Evolutionary conservation across 1,140 invertebrate genomes (phyloP).

Genomic region (Dinoponera quadriceps): DNA sequence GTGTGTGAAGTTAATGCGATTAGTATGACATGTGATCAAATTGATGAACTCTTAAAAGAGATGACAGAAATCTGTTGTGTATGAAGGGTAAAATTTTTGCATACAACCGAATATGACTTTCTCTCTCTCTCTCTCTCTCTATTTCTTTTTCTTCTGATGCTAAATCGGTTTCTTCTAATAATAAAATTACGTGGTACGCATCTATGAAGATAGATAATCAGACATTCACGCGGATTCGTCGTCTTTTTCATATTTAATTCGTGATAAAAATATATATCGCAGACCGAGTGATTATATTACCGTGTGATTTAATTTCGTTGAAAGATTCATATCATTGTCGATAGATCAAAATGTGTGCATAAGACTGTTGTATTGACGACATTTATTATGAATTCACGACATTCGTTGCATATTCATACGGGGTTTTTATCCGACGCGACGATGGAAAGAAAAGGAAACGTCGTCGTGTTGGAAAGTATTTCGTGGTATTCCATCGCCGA

Average conservation of each 20-base stretch:
- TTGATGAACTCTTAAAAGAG: too few species aligned
- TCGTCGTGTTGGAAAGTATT: not conserved
- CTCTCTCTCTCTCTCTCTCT: too few species aligned
- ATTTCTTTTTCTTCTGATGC: too few species aligned
- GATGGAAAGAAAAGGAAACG: not conserved
- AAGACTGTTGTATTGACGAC: not conserved
- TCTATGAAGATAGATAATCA: not conserved
- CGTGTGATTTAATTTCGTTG: slow-evolving; percentile 4
- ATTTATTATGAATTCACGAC: not conserved
- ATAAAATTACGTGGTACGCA: not conserved
- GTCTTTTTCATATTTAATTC: not conserved
- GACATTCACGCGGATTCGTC: not conserved
- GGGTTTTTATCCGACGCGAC: too few species aligned
- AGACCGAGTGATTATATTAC: not conserved
- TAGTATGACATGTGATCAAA: too few species aligned
- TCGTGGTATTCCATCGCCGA: not conserved
- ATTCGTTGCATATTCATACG: not conserved
- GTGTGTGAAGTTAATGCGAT: too few species aligned
- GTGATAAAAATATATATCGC: not conserved
- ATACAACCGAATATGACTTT: not conserved
- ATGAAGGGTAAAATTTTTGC: not conserved
- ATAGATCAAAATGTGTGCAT: not conserved
- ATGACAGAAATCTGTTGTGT: too few species aligned
- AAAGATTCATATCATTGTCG: not conserved
- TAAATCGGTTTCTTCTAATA: not conserved